A percentile compares a stretch with the other conserved stretches of the same genome.
phyloP scores from a whole-genome alignment of 2,797 vertebrate genomes.

The Simalia tracyae region DNA sequence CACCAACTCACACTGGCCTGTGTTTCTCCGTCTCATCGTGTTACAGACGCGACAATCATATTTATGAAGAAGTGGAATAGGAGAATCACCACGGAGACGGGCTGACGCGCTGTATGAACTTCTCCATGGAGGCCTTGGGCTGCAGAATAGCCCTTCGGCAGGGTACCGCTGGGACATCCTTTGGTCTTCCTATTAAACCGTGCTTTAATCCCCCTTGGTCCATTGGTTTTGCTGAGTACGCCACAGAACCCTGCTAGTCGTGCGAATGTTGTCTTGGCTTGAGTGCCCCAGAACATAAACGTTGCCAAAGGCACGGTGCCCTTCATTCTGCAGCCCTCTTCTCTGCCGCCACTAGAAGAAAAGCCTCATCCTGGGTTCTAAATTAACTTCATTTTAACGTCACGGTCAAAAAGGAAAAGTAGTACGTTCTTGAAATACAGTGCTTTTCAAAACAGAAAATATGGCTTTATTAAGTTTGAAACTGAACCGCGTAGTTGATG shows the following conservation, averaged over 20 bases:
- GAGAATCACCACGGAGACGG: background rate
- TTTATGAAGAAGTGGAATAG: constrained; percentile 21
- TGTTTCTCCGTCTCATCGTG: background rate
- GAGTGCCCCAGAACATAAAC: background rate
- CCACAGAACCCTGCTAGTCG: background rate
- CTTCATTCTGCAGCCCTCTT: background rate
- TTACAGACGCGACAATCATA: background rate
- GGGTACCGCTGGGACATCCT: too few relatives aligned
- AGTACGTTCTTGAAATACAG: background rate
- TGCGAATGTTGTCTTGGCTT: background rate
- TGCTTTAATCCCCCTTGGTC: background rate
- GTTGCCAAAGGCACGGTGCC: too few relatives aligned
- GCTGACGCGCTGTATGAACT: background rate
- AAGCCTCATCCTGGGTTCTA: background rate
- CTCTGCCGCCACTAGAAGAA: background rate
- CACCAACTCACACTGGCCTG: background rate
- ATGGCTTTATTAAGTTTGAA: background rate
- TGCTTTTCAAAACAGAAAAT: background rate
- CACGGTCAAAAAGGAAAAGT: background rate
- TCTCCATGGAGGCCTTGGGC: background rate
- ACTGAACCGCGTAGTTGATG: background rate
- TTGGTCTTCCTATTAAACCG: constrained; percentile 13
- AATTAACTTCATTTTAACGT: background rate
- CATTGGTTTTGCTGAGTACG: background rate
- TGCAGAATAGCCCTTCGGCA: background rate